phyloP scores from a whole-genome alignment of 2,113 vertebrate species.

The Atrichornis clamosus region DNA sequence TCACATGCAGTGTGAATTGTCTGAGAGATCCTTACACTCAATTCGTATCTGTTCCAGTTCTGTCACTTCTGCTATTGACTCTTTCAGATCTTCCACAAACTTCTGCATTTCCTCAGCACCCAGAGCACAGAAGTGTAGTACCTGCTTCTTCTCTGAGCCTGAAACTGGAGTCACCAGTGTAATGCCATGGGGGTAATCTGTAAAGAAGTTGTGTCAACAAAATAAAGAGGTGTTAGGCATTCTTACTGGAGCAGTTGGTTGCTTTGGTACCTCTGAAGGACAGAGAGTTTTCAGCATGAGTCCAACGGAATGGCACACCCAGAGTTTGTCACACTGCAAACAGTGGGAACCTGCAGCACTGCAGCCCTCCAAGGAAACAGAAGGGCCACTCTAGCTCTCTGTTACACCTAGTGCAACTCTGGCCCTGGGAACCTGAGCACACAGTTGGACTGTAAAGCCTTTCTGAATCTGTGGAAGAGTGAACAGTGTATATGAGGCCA shows the following conservation, averaged over 20 bases:
- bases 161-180: constrained; percentile 92
- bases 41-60: constrained; percentile 99
- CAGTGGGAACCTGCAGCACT: not conserved
- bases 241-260: not conserved
- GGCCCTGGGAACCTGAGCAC: not conserved
- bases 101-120: constrained; percentile 95
- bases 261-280: not conserved
- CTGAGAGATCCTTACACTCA: constrained; percentile 84
- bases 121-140: constrained; percentile 94
- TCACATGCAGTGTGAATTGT: not conserved
- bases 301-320: not conserved
- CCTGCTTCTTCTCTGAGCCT: constrained; percentile 96
- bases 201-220: constrained; percentile 11
- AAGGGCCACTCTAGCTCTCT: not conserved
- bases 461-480: not conserved
- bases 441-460: not conserved
- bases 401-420: not conserved
- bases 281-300: not conserved
- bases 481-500: not conserved
- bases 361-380: not conserved
- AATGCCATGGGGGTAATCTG: constrained; percentile 97
- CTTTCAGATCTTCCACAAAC: constrained; percentile 95
- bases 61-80: constrained; percentile 94
- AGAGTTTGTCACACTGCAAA: not conserved
- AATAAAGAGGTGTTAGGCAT: not conserved